Conservation (phyloP, 2,113 vertebrate species). For the Ahaetulla prasina region DNA sequence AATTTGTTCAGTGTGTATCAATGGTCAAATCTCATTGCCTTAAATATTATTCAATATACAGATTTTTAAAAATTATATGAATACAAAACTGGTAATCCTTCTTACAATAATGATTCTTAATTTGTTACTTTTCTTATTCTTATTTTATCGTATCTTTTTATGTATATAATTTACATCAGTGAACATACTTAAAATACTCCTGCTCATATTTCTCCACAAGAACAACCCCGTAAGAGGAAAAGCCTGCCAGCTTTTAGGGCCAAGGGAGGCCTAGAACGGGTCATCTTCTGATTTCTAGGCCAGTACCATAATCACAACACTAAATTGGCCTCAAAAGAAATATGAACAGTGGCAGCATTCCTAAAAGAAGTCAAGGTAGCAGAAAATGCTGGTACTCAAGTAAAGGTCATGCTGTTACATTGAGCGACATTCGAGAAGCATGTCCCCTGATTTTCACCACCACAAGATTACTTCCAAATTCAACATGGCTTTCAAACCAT, state of each 20-base stretch:
- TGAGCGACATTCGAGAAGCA: conserved; percentile 11
- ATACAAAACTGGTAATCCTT: background rate
- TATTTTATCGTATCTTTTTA: background rate
- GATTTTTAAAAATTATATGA: background rate
- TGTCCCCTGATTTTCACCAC: conserved; percentile 14
- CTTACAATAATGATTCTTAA: background rate
- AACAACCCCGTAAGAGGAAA: background rate
- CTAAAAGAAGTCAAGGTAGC: background rate
- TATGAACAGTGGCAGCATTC: background rate
- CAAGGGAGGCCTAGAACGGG: background rate
- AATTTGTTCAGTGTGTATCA: background rate
- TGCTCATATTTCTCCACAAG: background rate
- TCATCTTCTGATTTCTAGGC: background rate
- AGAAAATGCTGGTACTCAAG: background rate
- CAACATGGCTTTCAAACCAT: conserved; percentile 40
- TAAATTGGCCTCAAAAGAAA: background rate
- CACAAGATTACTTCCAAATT: conserved; percentile 17
- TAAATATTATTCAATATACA: background rate
- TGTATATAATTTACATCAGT: background rate
- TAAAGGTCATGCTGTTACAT: background rate
- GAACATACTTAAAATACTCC: background rate
- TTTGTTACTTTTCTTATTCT: rapidly evolving
- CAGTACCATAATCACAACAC: background rate
- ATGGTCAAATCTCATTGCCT: background rate
- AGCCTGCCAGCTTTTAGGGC: background rate